phyloP scores from a whole-genome alignment of 2,888 invertebrate species.

The Eucriotettix oculatus region DNA sequence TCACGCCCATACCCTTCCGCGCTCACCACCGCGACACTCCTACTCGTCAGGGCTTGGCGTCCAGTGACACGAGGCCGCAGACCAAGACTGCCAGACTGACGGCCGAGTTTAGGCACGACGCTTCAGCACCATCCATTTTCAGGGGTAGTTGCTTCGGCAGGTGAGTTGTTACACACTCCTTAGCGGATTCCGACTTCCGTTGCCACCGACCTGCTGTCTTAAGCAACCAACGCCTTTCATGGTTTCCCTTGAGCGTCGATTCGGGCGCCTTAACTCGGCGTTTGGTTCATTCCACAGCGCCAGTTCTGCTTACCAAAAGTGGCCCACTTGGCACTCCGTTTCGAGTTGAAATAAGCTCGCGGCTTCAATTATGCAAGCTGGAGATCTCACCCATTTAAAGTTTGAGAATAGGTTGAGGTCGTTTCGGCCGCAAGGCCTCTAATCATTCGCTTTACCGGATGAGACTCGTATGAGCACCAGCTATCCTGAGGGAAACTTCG shows the following conservation, averaged over 20 bases:
- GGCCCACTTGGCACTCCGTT: constrained; percentile 50
- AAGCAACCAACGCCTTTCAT: too few relatives aligned
- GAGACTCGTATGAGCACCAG: too few relatives aligned
- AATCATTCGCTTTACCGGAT: too few relatives aligned
- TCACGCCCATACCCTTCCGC: too few relatives aligned
- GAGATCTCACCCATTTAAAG: constrained; percentile 31
- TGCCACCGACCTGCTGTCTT: too few relatives aligned
- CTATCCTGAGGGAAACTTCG: too few relatives aligned
- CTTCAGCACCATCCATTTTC: constrained; percentile 49
- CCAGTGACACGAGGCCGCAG: not conserved
- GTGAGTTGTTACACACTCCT: too few relatives aligned
- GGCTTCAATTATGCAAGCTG: constrained; percentile 49
- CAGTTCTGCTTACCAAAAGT: constrained; percentile 66
- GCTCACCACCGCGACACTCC: not conserved
- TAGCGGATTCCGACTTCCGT: too few relatives aligned
- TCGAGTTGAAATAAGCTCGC: constrained; percentile 41
- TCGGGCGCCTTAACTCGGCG: constrained; percentile 50
- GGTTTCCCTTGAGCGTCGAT: constrained; percentile 42
- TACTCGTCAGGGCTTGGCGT: not conserved
- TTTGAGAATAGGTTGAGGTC: too few relatives aligned
- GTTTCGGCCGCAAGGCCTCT: too few relatives aligned
- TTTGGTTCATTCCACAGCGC: constrained; percentile 64
- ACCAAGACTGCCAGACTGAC: too few relatives aligned
- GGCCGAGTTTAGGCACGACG: constrained; percentile 33
- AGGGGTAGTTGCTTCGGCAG: constrained; percentile 46